Evolutionary conservation across 1,140 invertebrate species (phyloP).

Genomic region (Ridgeia piscesae): DNA sequence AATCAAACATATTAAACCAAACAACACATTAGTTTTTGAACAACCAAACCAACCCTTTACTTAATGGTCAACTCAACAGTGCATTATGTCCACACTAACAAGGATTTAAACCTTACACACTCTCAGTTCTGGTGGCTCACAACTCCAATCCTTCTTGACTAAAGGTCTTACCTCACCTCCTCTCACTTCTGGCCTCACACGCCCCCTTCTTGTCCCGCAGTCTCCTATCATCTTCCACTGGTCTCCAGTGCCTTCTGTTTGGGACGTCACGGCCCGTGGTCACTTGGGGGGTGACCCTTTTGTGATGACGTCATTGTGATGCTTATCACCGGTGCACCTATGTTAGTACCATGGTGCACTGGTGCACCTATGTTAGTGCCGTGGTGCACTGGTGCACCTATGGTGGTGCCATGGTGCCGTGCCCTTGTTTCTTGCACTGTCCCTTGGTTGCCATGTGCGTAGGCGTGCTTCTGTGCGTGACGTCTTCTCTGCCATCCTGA

Average conservation of each 20-base stretch:
- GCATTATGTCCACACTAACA: too few species aligned
- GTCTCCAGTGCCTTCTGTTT: conserved; percentile 40
- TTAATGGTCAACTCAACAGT: too few species aligned
- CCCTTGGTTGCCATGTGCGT: not conserved
- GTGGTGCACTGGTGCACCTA: conserved; percentile 6
- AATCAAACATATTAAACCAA: too few species aligned
- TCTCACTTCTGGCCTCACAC: conserved; percentile 47
- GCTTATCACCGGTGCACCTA: conserved; percentile 28
- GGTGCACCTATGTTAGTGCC: conserved; percentile 30
- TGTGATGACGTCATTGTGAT: conserved; percentile 32
- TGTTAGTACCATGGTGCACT: conserved; percentile 28
- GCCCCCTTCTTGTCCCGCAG: conserved; percentile 33
- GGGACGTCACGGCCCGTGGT: conserved; percentile 36
- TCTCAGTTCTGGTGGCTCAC: too few species aligned
- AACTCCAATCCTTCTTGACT: too few species aligned
- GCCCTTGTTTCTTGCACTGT: too few species aligned
- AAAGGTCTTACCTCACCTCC: conserved; percentile 47
- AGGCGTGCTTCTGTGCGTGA: conserved; percentile 6
- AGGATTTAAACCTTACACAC: too few species aligned
- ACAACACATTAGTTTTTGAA: too few species aligned
- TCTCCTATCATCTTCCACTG: conserved; percentile 31
- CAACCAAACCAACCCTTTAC: too few species aligned
- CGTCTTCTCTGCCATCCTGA: conserved; percentile 12
- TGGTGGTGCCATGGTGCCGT: not conserved
- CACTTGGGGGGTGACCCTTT: conserved; percentile 23